Evolutionary conservation across 2,113 vertebrate species (phyloP).

Genomic region (Struthio camelus): DNA sequence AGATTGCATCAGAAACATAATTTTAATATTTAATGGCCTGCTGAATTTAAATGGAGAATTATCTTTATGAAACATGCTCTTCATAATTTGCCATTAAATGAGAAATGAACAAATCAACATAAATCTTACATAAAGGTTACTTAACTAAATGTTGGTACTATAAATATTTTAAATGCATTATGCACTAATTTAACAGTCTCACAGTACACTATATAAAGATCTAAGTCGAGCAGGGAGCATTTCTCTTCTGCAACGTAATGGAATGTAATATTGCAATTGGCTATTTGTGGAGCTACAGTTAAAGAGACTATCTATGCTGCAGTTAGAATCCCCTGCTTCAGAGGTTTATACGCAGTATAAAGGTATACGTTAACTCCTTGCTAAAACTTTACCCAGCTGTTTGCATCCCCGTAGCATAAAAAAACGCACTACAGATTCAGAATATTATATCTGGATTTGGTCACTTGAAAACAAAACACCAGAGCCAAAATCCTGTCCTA

Average conservation of each 20-base stretch:
- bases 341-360: not conserved
- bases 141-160: conserved; percentile 77
- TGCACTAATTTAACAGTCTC: conserved; percentile 67
- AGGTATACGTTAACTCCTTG: not conserved
- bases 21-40: conserved; percentile 81
- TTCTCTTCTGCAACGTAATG: not conserved
- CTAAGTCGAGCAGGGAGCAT: not conserved
- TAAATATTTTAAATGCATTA: conserved; percentile 78
- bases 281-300: not conserved
- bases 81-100: conserved; percentile 79
- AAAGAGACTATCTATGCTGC: not conserved
- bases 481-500: not conserved
- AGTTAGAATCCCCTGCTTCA: not conserved
- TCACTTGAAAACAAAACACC: not conserved
- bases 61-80: conserved; percentile 80
- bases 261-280: not conserved
- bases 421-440: accelerated
- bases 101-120: conserved; percentile 79
- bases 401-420: not conserved
- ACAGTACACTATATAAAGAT: conserved; percentile 56
- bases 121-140: conserved; percentile 78
- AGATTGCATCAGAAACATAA: conserved; percentile 82
- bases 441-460: not conserved
- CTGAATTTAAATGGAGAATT: conserved; percentile 84
- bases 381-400: not conserved